Base-by-base conservation (phyloP, 2,797 vertebrate species). In the Sebastes elongatus region DNA sequence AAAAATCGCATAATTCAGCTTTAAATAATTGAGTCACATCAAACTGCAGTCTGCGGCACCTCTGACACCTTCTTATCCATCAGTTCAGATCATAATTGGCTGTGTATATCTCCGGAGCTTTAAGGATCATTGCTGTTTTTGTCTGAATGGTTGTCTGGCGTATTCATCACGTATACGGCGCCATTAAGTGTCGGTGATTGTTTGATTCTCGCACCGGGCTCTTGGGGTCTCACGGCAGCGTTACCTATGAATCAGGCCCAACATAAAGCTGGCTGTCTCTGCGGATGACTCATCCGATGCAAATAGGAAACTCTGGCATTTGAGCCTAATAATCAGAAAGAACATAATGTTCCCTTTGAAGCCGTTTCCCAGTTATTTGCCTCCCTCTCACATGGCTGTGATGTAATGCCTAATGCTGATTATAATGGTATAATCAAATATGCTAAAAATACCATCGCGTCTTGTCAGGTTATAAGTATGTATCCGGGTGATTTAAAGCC, bases 301-400 rank as follows among this genome's bases (percentile, higher is more conserved):
- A 90, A 90, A 92, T 86, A 82, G 79, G 87, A 93, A 93, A 90
- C 73, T 66, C 82, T 88, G 82, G 84, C 91, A 88, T 94, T 93
- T 89, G 73, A 90, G 87, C 46, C 74, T 89, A 87, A 94, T 93
- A 92, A 93, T 92, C 85, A 90, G 78, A 84, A 84, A 88, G 92
- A 91, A 94, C 93, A 92, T 91, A 88, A 92, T 92, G 92, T 94
- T 91, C 91, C 88, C 83, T 86, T 92, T 93, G 91, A 93, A 89
- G 84, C 89, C 10, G 25, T 89, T 89, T 88, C 74, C 60, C 86
- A 84, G 76, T 85, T 86, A 89, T 92, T 89, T 90, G 46, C 77
- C 75, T 85, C 79, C 67, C 71, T 68, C 86, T 84, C 78, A 82
- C 83, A 88, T 83, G 82, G 88, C 82, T 83, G 82, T 92, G 88